Evolutionary conservation across 2,888 invertebrate genomes (phyloP).

Genomic region (Corythucha ciliata): DNA sequence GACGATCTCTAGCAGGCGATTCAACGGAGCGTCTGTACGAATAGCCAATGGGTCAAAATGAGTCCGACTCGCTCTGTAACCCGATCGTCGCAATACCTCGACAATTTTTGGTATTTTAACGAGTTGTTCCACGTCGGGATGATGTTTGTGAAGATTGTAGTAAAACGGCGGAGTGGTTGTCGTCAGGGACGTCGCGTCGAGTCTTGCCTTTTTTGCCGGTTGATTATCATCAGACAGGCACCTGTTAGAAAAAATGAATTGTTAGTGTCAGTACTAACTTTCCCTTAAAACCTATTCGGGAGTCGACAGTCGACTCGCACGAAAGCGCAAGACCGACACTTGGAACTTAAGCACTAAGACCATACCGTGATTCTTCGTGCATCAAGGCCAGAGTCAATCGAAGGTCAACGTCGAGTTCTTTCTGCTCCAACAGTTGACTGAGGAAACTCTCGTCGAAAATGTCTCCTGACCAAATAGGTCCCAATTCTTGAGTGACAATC

Average conservation of each 20-base stretch:
- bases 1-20: too few species aligned
- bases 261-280: too few species aligned
- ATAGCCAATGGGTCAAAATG: constrained; percentile 38
- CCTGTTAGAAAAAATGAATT: constrained; percentile 22
- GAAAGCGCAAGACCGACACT: too few species aligned
- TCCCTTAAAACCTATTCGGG: too few species aligned
- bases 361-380: constrained; percentile 32
- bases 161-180: constrained; percentile 35
- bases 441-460: constrained; percentile 35
- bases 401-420: constrained; percentile 14
- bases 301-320: too few species aligned
- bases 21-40: constrained; percentile 36
- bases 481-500: constrained; percentile 33
- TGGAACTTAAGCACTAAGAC: too few species aligned
- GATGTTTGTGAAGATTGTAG: constrained; percentile 37
- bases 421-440: constrained; percentile 28
- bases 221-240: constrained; percentile 22
- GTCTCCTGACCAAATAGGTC: constrained; percentile 37
- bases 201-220: constrained; percentile 15
- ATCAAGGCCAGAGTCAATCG: constrained; percentile 24
- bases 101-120: constrained; percentile 35
- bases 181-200: constrained; percentile 17
- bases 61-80: constrained; percentile 37
- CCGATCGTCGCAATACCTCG: constrained; percentile 31
- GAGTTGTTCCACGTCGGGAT: constrained; percentile 35